Percentiles rank a stretch among this genome's conserved stretches.
Evolutionary conservation across 2,113 vertebrate genomes (phyloP).

Genomic region (Cavia porcellus): DNA sequence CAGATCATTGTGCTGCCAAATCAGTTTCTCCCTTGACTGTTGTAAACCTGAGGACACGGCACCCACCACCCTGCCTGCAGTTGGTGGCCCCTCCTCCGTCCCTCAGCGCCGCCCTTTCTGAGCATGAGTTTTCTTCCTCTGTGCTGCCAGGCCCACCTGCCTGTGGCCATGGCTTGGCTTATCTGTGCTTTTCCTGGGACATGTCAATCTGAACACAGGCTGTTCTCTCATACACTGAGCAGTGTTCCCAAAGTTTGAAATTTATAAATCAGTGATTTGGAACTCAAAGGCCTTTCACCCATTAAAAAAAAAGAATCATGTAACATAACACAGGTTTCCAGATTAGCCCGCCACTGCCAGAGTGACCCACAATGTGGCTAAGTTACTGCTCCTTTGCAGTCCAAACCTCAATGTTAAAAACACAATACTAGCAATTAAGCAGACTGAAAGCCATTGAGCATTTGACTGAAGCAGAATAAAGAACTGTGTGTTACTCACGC

Average conservation of each 20-base stretch:
- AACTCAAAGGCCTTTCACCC: background rate
- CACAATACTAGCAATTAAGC: background rate
- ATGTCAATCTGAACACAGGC: background rate
- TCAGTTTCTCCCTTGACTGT: background rate
- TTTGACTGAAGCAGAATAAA: constrained; percentile 26
- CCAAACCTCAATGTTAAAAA: constrained; percentile 39
- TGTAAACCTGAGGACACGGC: background rate
- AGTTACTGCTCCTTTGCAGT: background rate
- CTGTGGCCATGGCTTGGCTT: background rate
- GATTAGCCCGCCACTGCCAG: background rate
- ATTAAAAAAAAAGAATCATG: background rate
- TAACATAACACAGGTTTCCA: background rate
- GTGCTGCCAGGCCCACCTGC: too few species aligned
- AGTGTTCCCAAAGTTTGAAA: background rate
- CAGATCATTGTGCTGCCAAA: background rate
- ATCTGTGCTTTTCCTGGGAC: background rate
- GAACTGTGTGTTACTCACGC: background rate
- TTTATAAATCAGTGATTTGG: constrained; percentile 28
- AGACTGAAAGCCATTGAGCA: background rate
- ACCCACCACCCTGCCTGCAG: background rate
- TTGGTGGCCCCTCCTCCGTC: background rate
- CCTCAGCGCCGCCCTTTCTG: background rate
- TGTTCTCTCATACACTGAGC: background rate
- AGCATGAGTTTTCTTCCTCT: background rate
- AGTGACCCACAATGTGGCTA: background rate